Evolutionary conservation across 2,888 invertebrate genomes (phyloP).

Genomic region (Parthenolecanium corni): DNA sequence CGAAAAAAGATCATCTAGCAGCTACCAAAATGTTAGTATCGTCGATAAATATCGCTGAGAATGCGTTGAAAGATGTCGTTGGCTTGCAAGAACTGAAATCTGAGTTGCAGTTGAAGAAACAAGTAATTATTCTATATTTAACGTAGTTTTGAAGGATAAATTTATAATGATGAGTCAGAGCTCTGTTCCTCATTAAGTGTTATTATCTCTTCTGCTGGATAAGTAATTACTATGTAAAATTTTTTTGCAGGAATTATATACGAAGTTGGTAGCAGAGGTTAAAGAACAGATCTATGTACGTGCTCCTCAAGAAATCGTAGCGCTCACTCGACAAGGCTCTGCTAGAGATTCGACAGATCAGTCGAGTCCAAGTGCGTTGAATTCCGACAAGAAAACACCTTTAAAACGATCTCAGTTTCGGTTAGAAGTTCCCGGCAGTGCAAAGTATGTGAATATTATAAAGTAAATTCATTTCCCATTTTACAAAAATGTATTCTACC

Average conservation of each 20-base stretch:
- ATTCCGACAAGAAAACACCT: not conserved
- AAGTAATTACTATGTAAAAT: not conserved
- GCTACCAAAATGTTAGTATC: slow-evolving; percentile 68
- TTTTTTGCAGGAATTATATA: slow-evolving; percentile 13
- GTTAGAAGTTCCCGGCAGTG: slow-evolving; percentile 3
- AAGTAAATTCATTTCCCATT: no score
- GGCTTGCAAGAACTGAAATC: slow-evolving; percentile 66
- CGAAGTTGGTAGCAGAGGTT: slow-evolving; percentile 16
- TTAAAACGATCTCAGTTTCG: not conserved
- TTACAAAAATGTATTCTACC: no score
- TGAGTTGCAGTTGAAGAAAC: slow-evolving; percentile 58
- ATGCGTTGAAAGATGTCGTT: slow-evolving; percentile 66
- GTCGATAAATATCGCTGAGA: slow-evolving; percentile 55
- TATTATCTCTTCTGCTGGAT: no score
- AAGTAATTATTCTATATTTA: slow-evolving; percentile 41
- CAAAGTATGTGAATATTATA: slow-evolving; percentile 18
- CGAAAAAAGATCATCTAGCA: slow-evolving; percentile 67
- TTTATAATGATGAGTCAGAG: not conserved
- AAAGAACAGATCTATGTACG: slow-evolving; percentile 24
- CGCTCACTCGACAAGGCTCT: slow-evolving; percentile 20
- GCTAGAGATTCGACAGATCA: slow-evolving; percentile 16
- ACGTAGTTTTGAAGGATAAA: not conserved
- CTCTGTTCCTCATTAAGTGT: no score
- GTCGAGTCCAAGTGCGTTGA: not conserved
- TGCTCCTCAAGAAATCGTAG: slow-evolving; percentile 16